A percentile compares a stretch with the other conserved stretches of the same genome.
Conservation (phyloP, 2,113 vertebrate genomes). For the Phalacrocorax carbo region DNA sequence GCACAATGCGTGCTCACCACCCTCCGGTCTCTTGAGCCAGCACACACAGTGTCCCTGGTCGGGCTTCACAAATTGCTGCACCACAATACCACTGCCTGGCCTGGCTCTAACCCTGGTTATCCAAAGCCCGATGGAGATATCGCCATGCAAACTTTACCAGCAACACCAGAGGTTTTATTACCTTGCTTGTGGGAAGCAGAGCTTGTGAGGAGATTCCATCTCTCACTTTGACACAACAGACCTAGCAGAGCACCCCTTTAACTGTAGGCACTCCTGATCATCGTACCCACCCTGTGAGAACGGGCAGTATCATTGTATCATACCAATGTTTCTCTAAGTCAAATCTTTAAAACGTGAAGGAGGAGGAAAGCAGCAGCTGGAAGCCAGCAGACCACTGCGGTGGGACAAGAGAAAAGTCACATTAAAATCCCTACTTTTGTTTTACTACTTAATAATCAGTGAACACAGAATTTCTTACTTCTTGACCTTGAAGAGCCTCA, state of each 20-base stretch:
- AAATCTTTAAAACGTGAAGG: not conserved
- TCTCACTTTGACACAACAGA: not conserved
- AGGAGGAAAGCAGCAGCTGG: not conserved
- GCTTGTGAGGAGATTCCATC: not conserved
- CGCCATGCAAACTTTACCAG: not conserved
- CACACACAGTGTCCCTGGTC: rapidly evolving
- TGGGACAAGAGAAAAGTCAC: not conserved
- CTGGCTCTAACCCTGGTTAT: not conserved
- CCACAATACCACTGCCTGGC: not conserved
- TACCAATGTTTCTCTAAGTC: not conserved
- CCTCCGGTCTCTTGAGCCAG: not conserved
- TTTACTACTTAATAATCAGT: not conserved
- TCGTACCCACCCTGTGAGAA: too few species aligned
- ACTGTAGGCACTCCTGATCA: not conserved
- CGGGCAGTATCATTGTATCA: too few species aligned
- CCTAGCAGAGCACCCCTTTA: not conserved
- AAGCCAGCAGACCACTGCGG: not conserved
- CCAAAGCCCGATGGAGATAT: not conserved
- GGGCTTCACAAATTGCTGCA: not conserved
- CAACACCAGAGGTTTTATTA: not conserved
- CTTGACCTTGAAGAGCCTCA: not conserved
- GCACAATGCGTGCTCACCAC: rapidly evolving
- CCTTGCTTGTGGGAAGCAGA: not conserved
- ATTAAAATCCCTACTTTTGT: not conserved
- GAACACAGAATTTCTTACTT: not conserved